Base-by-base conservation (phyloP, 2,888 invertebrate species). In the Hemithea aestivaria region DNA sequence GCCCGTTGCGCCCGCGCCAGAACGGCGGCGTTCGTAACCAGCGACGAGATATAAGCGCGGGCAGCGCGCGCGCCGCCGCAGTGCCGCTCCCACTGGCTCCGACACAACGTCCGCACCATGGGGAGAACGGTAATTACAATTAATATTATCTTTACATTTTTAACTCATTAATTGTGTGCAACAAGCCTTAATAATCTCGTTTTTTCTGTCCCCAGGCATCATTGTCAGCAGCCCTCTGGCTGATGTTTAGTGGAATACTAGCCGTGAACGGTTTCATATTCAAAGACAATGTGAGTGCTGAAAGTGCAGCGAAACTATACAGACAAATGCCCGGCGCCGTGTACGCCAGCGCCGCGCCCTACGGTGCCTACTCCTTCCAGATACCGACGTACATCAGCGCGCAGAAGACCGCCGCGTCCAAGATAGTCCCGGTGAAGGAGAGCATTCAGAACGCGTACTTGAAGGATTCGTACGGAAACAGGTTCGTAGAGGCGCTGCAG, bases 401-500 rank as follows among this genome's bases (percentile, higher is more conserved):
- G 7, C 73, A 75, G 2, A 68, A 67, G 29, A 23, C 62, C 1
- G 56, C 74, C 1, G 64, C 65, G 4, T 68, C 71, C 4, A 69
- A 70, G 27, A 25, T 64, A 24, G 48, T 74, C 7, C 77, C 80
- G 1, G 67, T 80, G 27, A 75, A 73, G 33, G 67, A 74, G 45
- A 66, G 72, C 23, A 56, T 71, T 10, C 73, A 73, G 28, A 75
- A 71, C 27, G 55, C 65, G 10, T 73, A 65, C 45, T 56, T 85
- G 41, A 80, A 69, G 51, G 87, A 87, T 50, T 87, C 87, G 1
- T 87, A 87, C 44, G 87, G 87, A 11, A 83, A 87, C 34, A 67
- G 63, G 48, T 84, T 73, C 45, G 67, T 74, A 11, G 72, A 65
- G 32, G 53, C 69, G 1, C 77, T 75, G 20, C 71, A 65, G 36